Evolutionary conservation across 1,140 invertebrate species (phyloP).

Genomic region (Drosophila lini): DNA sequence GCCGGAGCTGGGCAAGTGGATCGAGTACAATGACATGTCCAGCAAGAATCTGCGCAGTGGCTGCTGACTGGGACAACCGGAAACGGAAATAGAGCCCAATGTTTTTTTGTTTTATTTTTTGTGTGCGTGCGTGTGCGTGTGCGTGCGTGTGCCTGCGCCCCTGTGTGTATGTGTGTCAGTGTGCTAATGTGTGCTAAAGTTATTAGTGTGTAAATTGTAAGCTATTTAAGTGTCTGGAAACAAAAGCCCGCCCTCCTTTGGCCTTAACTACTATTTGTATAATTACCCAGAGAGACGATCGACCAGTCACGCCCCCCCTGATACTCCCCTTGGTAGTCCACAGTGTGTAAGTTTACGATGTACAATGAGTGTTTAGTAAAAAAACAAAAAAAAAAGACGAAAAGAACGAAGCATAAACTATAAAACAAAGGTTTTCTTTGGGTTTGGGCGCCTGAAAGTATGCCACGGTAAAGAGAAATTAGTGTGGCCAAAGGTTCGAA

Average conservation of each 20-base stretch:
- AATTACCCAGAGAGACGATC: conserved; percentile 31
- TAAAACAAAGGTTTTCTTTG: not conserved
- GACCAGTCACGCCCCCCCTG: conserved; percentile 16
- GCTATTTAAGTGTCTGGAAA: conserved; percentile 47
- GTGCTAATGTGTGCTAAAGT: conserved; percentile 30
- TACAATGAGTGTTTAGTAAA: conserved; percentile 48
- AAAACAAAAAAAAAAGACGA: too few relatives aligned
- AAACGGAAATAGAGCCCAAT: not conserved
- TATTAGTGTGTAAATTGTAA: conserved; percentile 40
- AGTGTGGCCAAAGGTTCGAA: not conserved
- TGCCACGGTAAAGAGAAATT: not conserved
- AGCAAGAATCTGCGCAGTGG: conserved; percentile 86
- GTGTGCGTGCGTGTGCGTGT: not conserved
- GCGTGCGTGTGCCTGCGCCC: conserved; percentile 1
- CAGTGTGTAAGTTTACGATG: conserved; percentile 43
- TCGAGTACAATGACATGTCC: conserved; percentile 89
- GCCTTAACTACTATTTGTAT: conserved; percentile 48
- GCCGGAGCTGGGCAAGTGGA: conserved; percentile 87
- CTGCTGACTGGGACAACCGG: conserved; percentile 64
- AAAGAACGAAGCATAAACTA: conserved; percentile 7
- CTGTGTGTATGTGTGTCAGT: conserved; percentile 16
- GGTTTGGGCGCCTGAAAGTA: conserved; percentile 1
- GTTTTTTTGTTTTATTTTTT: conserved; percentile 1
- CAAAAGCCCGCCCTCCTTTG: conserved; percentile 36
- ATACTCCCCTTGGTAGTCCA: conserved; percentile 36